phyloP scores from a whole-genome alignment of 2,113 vertebrate genomes.

The Caracal caracal region DNA sequence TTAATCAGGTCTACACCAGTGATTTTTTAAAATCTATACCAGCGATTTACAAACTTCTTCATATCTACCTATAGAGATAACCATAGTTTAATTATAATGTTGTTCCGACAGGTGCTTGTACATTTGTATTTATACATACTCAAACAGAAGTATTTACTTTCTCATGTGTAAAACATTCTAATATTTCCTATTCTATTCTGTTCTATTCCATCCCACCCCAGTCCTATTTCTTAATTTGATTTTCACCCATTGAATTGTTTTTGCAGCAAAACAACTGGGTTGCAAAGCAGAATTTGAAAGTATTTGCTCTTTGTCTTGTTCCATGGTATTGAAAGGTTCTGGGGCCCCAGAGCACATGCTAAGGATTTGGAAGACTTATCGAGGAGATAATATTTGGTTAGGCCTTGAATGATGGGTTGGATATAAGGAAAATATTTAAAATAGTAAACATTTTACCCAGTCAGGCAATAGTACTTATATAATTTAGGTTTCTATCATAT shows the following conservation, averaged over 20 bases:
- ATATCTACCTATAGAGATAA: background rate
- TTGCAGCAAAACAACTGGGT: background rate
- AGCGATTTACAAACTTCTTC: constrained; percentile 18
- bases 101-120: background rate
- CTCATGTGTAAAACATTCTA: background rate
- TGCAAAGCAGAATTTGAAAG: background rate
- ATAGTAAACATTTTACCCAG: background rate
- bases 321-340: background rate
- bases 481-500: background rate
- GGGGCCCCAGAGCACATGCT: background rate
- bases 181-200: background rate
- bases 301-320: background rate
- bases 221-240: background rate
- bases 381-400: background rate
- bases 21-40: background rate
- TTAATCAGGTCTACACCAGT: background rate
- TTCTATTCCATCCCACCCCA: background rate
- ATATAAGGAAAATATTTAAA: background rate
- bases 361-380: background rate
- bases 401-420: background rate
- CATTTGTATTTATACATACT: too few species aligned
- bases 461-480: background rate
- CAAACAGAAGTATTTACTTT: background rate
- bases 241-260: background rate
- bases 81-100: background rate